Base-by-base conservation (phyloP, 2,113 vertebrate genomes). In the Ictidomys tridecemlineatus region DNA sequence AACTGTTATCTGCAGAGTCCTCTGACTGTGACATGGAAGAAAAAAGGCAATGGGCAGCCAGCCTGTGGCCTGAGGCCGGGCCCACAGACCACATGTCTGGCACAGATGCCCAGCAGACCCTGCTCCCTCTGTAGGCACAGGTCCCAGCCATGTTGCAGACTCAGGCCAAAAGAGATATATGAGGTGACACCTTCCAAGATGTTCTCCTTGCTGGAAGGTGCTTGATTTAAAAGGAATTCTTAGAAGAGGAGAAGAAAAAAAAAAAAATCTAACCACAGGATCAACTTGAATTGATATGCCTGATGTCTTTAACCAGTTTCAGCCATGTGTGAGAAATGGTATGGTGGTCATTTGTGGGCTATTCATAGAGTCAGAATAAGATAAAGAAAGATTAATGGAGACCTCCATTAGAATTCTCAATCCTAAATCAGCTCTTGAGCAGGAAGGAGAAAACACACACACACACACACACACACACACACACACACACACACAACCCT, bases 331-430 rank as follows among this genome's bases (percentile, higher is more conserved):
- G 84, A 88, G 34, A 17, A 48, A 16, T 20, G 72, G 90, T 73
- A 65, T 18, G 48, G 53, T n/a, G 17, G 39, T 78, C 28, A 96
- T 37, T 56, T 51, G 16, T 6, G 69, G 63, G 12, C 26, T 26
- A 65, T 4, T 94, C 39, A 74, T 6, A 93, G 51, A 63, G 45
- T 18, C 28, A 96, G 56, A 96, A 94, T 67, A 95, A 97, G 80
- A 61, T 84, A 86, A 28, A 42, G 18, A 42, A 72, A 93, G 91
- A 76, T 0, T 91, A 85, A 92, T 39, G 69, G 90, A 88, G 92
- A 96, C 73, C 61, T 86, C n/a, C 48, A 94, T 37, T 45, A 56
- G n/a, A 17, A 53, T 65, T 85, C 80, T 78, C 30, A 92, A 28
- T 51, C 69, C 77, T 73, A 32, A n/a, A 79, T 45, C 51, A 67